These are phyloP conservation scores for Atta texana DNA, from an alignment of 1,140 invertebrate species.

Conservation along the genomic window DNA sequence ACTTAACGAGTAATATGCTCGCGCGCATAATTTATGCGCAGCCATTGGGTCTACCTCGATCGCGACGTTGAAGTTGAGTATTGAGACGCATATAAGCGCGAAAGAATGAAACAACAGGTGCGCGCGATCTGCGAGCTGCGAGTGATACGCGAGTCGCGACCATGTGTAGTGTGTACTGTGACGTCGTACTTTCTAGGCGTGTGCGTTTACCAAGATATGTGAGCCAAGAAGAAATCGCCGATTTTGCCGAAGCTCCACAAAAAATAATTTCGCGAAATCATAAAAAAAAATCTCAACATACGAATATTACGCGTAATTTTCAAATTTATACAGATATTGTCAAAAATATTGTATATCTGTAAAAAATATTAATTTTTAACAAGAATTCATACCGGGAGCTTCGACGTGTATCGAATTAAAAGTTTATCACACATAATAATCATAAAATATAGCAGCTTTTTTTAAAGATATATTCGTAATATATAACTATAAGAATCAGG, in stretches of 20 bases:
- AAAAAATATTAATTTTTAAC: slow-evolving; percentile 3
- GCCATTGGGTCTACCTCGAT: not conserved
- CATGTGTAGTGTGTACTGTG: not conserved
- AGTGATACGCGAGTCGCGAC: not conserved
- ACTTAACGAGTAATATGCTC: slow-evolving; percentile 23
- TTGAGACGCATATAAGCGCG: slow-evolving; percentile 23
- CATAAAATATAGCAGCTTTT: slow-evolving; percentile 29
- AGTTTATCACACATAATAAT: slow-evolving; percentile 24
- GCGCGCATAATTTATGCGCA: slow-evolving; percentile 46
- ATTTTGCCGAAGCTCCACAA: slow-evolving; percentile 31
- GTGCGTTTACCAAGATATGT: slow-evolving; percentile 68
- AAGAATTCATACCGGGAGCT: slow-evolving; percentile 11
- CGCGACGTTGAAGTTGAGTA: not conserved
- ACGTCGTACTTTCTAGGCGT: slow-evolving; percentile 25
- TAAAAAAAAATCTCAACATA: not conserved
- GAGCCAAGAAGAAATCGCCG: slow-evolving; percentile 56
- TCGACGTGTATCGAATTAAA: slow-evolving; percentile 44
- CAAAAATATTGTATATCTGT: too few species aligned
- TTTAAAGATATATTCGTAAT: slow-evolving; percentile 30
- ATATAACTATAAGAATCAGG: not conserved
- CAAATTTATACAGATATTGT: not conserved
- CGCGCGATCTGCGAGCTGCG: slow-evolving; percentile 14
- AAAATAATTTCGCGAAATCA: not conserved
- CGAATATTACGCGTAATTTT: not conserved
- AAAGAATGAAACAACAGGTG: slow-evolving; percentile 72